Evolutionary conservation across 1,140 invertebrate species (phyloP), one percentile per base, ranked within the genome.

Genomic region (Trichoplusia ni): DNA sequence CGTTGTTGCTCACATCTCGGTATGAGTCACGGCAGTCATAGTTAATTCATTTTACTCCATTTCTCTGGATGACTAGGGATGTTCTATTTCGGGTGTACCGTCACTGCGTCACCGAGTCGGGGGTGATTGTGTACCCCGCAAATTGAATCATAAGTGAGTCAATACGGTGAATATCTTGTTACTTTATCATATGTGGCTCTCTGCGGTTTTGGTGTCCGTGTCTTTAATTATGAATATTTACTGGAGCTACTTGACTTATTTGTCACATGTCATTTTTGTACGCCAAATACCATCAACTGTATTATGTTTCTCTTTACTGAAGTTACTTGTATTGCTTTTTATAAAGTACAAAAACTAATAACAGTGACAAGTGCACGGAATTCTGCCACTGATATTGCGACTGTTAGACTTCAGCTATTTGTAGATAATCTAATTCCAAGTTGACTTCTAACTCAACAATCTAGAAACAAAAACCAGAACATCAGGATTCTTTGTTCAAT

Each of bases 121-220:
- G 58, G 51, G 49, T 56, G 37, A 47, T 42, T 53, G 29, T 53
- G 33, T 58, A 38, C 14, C n/a, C 21, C 33, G 18, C 53, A 64
- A 61, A 64, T 70, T 62, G 65, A 71, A 62, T 67, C 64, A 64
- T 64, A 53, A 60, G 5, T 64, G 65, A 64, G 53, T 67, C 54
- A 64, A 37, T 42, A 35, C 16, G 13, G n/a, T 63, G 42, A 25
- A 18, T 47, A 47, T 18, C 44, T 7, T 18, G 44, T 29, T 47
- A 47, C 44, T 47, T 44, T 29, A 16, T 31, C 23, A n/a, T 47
- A 14, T 47, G 9, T 47, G 44, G 16, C 27, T 27, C 3, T 8
- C 25, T 18, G 13, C 25, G 25, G n/a, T 29, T 25, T 27, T n/a
- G 16, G 38, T 16, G 35, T 37, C 0, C 16, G 5, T 37, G 13